Conservation (phyloP, 2,888 invertebrate genomes). For the Tromatobia lineatoria region DNA sequence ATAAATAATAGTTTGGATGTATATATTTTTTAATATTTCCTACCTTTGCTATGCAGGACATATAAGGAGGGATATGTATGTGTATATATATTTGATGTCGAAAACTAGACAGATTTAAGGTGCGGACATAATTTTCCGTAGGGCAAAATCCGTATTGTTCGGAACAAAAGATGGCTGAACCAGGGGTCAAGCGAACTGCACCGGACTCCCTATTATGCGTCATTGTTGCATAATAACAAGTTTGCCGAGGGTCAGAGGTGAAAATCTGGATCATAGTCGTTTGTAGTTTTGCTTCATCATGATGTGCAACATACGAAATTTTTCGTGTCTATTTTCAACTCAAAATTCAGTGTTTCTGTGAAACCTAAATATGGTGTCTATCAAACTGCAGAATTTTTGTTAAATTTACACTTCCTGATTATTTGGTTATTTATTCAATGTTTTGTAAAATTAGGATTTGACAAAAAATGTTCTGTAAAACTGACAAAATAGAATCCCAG, state of each 20-base stretch:
- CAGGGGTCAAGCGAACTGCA: slow-evolving; percentile 77
- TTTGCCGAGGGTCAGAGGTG: slow-evolving; percentile 79
- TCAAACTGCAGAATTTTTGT: no score
- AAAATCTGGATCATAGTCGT: slow-evolving; percentile 69
- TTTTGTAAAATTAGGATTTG: no score
- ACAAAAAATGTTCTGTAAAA: no score
- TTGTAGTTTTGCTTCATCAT: slow-evolving; percentile 73
- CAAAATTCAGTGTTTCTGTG: no score
- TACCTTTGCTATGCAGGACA: neutral
- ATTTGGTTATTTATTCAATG: no score
- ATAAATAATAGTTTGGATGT: no score
- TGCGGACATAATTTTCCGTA: slow-evolving; percentile 62
- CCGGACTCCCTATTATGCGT: slow-evolving; percentile 70
- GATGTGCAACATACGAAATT: slow-evolving; percentile 34
- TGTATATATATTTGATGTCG: slow-evolving; percentile 52
- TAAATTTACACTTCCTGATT: no score
- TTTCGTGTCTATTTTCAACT: slow-evolving; percentile 23
- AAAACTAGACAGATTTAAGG: slow-evolving; percentile 61
- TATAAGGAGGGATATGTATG: neutral
- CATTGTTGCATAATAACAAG: slow-evolving; percentile 80
- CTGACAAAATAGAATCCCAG: no score
- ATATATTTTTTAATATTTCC: no score
- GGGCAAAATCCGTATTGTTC: slow-evolving; percentile 71
- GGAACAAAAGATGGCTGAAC: slow-evolving; percentile 69
- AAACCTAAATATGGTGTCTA: no score